Conservation (phyloP, 2,797 vertebrate species). For the Rhynchonycteris naso region DNA sequence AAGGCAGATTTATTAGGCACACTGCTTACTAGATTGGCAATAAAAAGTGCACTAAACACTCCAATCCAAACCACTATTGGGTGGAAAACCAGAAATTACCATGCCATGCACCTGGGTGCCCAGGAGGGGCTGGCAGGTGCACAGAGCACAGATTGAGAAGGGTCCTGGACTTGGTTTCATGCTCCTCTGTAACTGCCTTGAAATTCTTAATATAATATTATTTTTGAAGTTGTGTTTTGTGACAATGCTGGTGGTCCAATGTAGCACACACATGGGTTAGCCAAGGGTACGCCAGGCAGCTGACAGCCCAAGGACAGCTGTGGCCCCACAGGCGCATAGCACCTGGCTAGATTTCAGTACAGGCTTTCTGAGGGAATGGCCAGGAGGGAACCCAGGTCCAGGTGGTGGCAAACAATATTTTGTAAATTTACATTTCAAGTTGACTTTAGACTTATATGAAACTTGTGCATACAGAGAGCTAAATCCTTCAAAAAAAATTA, state of each 20-base stretch:
- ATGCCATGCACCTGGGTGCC: neutral
- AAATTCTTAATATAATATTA: neutral
- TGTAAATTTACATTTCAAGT: neutral
- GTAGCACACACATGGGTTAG: rapidly evolving
- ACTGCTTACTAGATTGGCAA: neutral
- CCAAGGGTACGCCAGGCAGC: rapidly evolving
- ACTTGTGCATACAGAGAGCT: neutral
- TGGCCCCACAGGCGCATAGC: rapidly evolving
- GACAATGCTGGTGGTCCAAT: neutral
- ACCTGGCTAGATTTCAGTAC: rapidly evolving
- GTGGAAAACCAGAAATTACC: neutral
- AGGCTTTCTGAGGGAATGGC: too few relatives aligned
- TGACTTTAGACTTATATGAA: neutral
- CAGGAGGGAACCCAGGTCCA: neutral
- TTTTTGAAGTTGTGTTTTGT: constrained; percentile 5
- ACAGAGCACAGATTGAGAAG: neutral
- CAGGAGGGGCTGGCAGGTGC: neutral
- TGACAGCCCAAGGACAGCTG: rapidly evolving
- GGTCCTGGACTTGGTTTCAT: neutral
- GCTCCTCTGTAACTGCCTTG: neutral
- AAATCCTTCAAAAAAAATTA: constrained; percentile 18
- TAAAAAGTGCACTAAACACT: constrained; percentile 11
- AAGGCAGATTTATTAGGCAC: constrained; percentile 18
- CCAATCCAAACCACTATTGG: neutral
- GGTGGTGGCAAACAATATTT: neutral